Evolutionary conservation across 2,797 vertebrate species (phyloP).

Genomic region (Limnodromus scolopaceus): DNA sequence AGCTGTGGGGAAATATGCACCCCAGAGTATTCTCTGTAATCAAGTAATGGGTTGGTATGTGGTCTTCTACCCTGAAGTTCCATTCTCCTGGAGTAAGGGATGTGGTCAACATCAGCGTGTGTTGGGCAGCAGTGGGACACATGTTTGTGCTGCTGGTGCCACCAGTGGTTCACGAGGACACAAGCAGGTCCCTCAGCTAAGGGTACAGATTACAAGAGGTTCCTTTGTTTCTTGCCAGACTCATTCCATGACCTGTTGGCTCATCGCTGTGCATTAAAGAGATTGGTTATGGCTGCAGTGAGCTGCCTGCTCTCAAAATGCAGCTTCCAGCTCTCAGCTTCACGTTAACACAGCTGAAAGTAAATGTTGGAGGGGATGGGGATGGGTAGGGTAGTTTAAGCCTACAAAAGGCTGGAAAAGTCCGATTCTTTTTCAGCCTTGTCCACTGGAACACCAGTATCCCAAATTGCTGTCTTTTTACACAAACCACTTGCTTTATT

Average conservation of each 20-base stretch:
- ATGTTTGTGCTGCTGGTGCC: accelerated
- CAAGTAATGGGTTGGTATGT: background rate
- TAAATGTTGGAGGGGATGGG: background rate
- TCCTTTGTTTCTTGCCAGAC: background rate
- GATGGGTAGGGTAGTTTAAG: background rate
- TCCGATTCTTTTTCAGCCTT: background rate
- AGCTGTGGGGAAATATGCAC: background rate
- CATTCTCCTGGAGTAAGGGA: accelerated
- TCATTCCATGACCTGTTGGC: background rate
- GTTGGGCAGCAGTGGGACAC: background rate
- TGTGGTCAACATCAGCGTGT: background rate
- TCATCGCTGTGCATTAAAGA: background rate
- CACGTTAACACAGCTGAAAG: background rate
- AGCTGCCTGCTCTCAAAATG: background rate
- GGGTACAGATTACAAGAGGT: background rate
- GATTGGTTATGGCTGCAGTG: accelerated
- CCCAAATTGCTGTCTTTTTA: background rate
- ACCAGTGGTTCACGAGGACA: background rate
- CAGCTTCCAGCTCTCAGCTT: background rate
- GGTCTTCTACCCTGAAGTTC: background rate
- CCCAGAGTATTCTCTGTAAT: background rate
- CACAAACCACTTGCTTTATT: background rate
- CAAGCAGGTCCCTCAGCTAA: background rate
- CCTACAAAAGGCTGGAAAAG: background rate
- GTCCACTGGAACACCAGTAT: background rate